Evolutionary conservation across 2,113 vertebrate species (phyloP).

Genomic region (Silurus meridionalis): DNA sequence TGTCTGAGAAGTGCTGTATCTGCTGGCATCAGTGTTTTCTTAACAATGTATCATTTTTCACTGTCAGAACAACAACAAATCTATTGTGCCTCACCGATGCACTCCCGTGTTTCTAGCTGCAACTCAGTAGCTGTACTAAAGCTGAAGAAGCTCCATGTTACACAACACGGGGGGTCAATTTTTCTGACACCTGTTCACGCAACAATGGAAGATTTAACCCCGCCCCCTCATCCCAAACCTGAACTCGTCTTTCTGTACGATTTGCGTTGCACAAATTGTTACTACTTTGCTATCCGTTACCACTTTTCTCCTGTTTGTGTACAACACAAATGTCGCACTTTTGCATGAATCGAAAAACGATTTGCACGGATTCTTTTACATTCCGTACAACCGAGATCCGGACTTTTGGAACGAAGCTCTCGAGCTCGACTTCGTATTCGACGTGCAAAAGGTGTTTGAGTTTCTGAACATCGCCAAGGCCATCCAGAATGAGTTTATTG

Average conservation of each 20-base stretch:
- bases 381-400: background rate
- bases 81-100: slow-evolving; percentile 12
- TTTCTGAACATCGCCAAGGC: background rate
- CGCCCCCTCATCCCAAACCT: background rate
- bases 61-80: slow-evolving; percentile 34
- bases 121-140: slow-evolving; percentile 26
- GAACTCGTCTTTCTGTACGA: background rate
- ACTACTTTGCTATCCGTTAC: background rate
- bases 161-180: background rate
- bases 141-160: background rate
- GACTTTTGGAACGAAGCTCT: too few relatives aligned
- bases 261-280: background rate
- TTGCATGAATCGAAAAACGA: background rate
- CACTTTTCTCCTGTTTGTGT: too few relatives aligned
- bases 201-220: background rate
- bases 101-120: background rate
- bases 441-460: background rate
- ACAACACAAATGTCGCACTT: too few relatives aligned
- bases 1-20: background rate
- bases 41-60: slow-evolving; percentile 21
- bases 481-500: slow-evolving; percentile 3
- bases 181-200: background rate
- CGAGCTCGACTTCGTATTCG: background rate
- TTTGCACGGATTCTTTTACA: background rate
- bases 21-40: background rate